Evolutionary conservation across 1,140 invertebrate genomes (phyloP), one percentile per base, ranked within the genome.

Genomic region (Anadara kagoshimensis): DNA sequence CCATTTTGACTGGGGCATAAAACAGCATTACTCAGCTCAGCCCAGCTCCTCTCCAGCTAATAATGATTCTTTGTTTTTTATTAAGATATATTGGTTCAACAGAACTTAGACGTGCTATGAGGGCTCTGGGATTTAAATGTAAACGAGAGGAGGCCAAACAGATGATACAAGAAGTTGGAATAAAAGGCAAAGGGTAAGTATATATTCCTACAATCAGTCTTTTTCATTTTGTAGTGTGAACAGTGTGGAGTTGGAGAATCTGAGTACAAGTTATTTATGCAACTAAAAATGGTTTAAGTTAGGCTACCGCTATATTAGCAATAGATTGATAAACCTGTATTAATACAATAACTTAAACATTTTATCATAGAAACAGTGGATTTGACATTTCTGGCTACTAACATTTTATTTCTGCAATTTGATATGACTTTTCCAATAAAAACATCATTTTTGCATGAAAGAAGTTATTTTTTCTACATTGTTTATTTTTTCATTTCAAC

Each of bases 91-190:
- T 87, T 12, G 74, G 74, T 45, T 65, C 84, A n/a, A 64, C 78
- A 26, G 87, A 88, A 68, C 67, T 87, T 62, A 65, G 83, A 22
- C 78, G 79, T 75, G 79, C 81, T 49, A 79, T 88, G 74, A 79
- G 79, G 67, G 81, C 82, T 11, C 58, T 88, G 12, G 87, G 87
- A 29, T 88, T 88, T 70, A 87, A 87, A 68, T 75, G 86, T n/a
- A 76, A 81, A 8, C 78, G 69, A 57, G 83, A 83, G 22, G 82
- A 88, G 59, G 86, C 84, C 1, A 80, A 78, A 45, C 73, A 85
- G 57, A 77, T 86, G 66, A 78, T 83, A 36, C 54, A 73, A 56
- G 82, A 87, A 66, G 73, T 75, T 11, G 80, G 78, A 62, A 36
- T 83, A 1, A 86, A 85, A 68, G 80, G 81, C 16, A 78, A 73